These are phyloP conservation scores for Virgularia gustaviana DNA, from an alignment of 92 coral and sea anemone species.

Conservation along the genomic window DNA sequence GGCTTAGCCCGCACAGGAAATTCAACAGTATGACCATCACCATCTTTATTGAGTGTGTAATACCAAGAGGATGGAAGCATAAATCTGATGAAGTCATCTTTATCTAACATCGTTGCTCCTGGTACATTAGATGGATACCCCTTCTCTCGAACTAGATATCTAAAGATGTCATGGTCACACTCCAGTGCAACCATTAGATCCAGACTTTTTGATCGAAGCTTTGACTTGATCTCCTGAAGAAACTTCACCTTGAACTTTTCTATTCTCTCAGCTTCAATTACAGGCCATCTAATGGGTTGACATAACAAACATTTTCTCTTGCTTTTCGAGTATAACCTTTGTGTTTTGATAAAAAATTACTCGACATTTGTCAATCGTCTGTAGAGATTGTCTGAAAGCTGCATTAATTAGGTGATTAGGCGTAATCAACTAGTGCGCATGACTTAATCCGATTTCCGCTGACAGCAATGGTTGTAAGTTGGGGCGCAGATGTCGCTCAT, in stretches of 20 bases:
- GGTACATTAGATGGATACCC: slow-evolving; percentile 19
- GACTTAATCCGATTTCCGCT: too few relatives aligned
- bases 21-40: slow-evolving; percentile 26
- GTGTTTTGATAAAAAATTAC: too few relatives aligned
- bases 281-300: too few relatives aligned
- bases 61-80: slow-evolving; percentile 29
- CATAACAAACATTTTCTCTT: neutral
- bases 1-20: slow-evolving; percentile 37
- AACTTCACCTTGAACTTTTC: slow-evolving; percentile 18
- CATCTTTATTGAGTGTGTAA: slow-evolving; percentile 14
- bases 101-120: slow-evolving; percentile 30
- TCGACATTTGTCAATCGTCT: neutral
- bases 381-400: too few relatives aligned
- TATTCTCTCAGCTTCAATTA: slow-evolving; percentile 18
- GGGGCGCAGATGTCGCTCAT: too few relatives aligned
- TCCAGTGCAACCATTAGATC: slow-evolving; percentile 19
- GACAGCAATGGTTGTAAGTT: too few relatives aligned
- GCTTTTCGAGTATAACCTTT: neutral
- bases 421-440: too few relatives aligned
- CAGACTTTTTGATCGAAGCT: slow-evolving; percentile 24
- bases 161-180: slow-evolving; percentile 31
- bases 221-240: slow-evolving; percentile 19
- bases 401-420: too few relatives aligned
- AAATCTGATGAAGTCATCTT: slow-evolving; percentile 23
- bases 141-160: slow-evolving; percentile 2